phyloP scores from a whole-genome alignment of 92 coral and sea anemone genomes.

The Galaxea fascicularis region DNA sequence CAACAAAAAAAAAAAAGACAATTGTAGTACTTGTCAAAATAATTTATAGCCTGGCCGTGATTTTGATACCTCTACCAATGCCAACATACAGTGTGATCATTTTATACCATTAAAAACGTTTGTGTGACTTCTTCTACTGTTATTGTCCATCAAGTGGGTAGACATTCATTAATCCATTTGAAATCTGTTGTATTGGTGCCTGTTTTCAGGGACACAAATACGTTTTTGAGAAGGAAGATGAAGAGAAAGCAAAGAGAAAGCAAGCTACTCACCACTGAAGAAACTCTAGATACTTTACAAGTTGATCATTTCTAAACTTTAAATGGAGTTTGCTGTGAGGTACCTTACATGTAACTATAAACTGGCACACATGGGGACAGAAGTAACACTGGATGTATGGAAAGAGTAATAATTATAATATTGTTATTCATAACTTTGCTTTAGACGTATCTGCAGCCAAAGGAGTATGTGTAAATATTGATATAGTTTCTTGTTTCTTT shows the following conservation, averaged over 20 bases:
- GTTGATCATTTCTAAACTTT: not conserved
- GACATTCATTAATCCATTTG: not conserved
- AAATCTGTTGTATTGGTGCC: not conserved
- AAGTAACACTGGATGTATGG: not conserved
- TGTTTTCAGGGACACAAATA: slow-evolving; percentile 44
- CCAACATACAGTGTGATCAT: too few species aligned
- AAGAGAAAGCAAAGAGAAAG: slow-evolving; percentile 18
- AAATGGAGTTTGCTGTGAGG: slow-evolving; percentile 12
- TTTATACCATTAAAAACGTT: too few species aligned
- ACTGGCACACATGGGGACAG: not conserved
- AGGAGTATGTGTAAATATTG: slow-evolving; percentile 31
- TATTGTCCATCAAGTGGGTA: not conserved
- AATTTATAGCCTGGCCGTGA: too few species aligned
- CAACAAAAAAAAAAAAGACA: too few species aligned
- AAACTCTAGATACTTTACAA: not conserved
- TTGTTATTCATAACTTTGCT: not conserved
- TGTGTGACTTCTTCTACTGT: not conserved
- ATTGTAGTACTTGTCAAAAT: too few species aligned
- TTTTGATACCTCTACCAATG: too few species aligned
- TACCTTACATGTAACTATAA: slow-evolving; percentile 10
- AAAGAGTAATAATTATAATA: not conserved
- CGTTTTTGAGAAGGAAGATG: slow-evolving; percentile 48
- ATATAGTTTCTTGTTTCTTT: not conserved
- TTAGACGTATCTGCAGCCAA: not conserved
- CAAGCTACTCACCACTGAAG: slow-evolving; percentile 11